Evolutionary conservation across 1,140 invertebrate species (phyloP), one percentile per base, ranked within the genome.

Genomic region (Acromyrmex echinatior): DNA sequence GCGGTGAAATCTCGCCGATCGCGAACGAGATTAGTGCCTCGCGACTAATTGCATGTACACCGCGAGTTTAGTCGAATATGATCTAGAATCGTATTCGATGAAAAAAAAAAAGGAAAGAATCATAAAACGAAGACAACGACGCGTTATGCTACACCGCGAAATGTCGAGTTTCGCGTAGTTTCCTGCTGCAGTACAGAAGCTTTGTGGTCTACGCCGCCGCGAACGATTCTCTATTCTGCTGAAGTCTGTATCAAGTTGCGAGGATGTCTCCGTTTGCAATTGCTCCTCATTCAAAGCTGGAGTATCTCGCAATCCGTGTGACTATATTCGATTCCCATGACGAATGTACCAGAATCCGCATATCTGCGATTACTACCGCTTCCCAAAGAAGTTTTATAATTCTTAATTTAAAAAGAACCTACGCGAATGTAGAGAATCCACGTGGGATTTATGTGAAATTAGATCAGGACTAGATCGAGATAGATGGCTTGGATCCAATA

Each of bases 171-270:
- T 10, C 66, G 10, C 49, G 65, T 21, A 81, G 51, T 39, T 80
- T 70, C 49, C 65, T 10, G 16, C 51, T 56, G 21, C 49, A 49
- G 49, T 71, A 14, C 3, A 73, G 56, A 58, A 31, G 53, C 51
- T 39, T 45, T 73, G 66, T 35, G 51, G 66, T 35, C n/a, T 35
- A 53, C 63, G 28, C 21, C 49, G 10, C 79, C 79, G 39, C 35
- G n/a, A 60, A 73, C 39, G 80, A 82, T 82, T 74, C 39, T 73
- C 79, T 53, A 45, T 58, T 73, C 58, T 28, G 66, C 21, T 60
- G 51, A 73, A 71, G 16, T 18, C 39, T 76, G 56, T 45, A 25
- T 62, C 56, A 51, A 76, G 70, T 84, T 76, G 25, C 70, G n/a
- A 14, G 10, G 25, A 79, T 31, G 51, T 58, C 79, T 81, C 51